These are phyloP conservation scores for Rhinolophus sinicus DNA, from an alignment of 2,113 vertebrate genomes.

Conservation along the genomic window DNA sequence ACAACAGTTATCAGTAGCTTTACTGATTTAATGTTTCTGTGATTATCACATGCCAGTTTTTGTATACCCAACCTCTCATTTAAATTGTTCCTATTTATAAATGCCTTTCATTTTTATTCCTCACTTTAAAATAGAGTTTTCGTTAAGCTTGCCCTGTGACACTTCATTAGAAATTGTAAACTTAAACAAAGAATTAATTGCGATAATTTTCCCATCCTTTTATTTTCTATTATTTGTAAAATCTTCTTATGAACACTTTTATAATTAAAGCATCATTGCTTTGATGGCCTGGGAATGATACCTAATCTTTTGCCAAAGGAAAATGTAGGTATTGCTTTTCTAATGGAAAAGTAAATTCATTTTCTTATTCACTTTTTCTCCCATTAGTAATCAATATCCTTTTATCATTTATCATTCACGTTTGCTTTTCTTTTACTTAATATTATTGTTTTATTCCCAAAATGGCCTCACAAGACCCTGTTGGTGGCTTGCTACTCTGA, in stretches of 20 bases:
- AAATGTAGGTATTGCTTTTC: background rate
- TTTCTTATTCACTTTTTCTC: background rate
- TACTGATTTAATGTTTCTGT: background rate
- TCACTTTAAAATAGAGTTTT: background rate
- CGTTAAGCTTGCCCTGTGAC: background rate
- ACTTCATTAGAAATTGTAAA: background rate
- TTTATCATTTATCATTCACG: background rate
- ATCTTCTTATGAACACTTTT: background rate
- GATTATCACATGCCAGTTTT: background rate
- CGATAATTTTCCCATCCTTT: background rate
- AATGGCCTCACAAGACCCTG: background rate
- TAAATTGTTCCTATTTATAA: background rate
- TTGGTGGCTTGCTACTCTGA: background rate
- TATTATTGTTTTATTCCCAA: background rate
- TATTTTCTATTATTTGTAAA: background rate
- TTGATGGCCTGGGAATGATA: background rate
- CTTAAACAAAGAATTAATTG: background rate
- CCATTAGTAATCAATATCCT: background rate
- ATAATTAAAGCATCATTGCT: background rate
- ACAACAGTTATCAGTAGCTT: background rate
- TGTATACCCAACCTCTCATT: background rate
- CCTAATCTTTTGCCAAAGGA: background rate
- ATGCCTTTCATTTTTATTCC: background rate
- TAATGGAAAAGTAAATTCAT: background rate
- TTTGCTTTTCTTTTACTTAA: background rate